Base-by-base conservation (phyloP, 2,797 vertebrate species). In the Protosalanx chinensis region DNA sequence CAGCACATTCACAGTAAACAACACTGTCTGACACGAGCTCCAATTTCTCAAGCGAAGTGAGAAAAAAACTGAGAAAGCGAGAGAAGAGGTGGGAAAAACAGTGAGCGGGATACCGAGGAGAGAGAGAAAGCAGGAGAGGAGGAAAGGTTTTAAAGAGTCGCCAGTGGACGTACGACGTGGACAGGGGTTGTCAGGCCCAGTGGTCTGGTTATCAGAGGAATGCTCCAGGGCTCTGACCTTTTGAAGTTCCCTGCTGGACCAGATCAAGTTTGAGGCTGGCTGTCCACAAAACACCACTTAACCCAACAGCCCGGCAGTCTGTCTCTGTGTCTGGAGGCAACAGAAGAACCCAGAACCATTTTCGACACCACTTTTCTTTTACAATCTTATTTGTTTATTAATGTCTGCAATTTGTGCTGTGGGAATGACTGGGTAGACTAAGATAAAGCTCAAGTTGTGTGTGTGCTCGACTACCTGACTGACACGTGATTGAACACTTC, bases 1-100 rank as follows among this genome's bases (percentile, higher is more conserved):
- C 37, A 64, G 32, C 62, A 18, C 51, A 58, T 41, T 70, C 4
- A 41, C 65, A 57, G 68, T 73, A 76, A 78, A 76, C 72, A 71
- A 20, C 20, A 46, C 27, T 58, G 27, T 27, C 27, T 56, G 66
- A 56, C n/a, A 10, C 30, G 57, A 63, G 41, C 33, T 30, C 51
- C 53, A 58, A 63, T 67, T 63, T 29, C 46, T 10, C 23, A 0
- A 67, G 70, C 20, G 4, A 29, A 33, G 16, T 2, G 59, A 27
- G 53, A n/a, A 53, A 27, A 30, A 27, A 20, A 15, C 3, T n/a
- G 29, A 56, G 49, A 18, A 10, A 57, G 49, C 18, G 27, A 49
- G 15, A 8, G 59, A 59, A 56, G 18, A 20, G 51, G 6, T 16
- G 51, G 18, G 51, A 56, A n/a, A 3, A 41, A 41, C 10, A 41